A percentile compares a stretch with the other conserved stretches of the same genome.
These are phyloP conservation scores for Aplysia californica DNA, from an alignment of 1,140 invertebrate species.

Conservation along the genomic window DNA sequence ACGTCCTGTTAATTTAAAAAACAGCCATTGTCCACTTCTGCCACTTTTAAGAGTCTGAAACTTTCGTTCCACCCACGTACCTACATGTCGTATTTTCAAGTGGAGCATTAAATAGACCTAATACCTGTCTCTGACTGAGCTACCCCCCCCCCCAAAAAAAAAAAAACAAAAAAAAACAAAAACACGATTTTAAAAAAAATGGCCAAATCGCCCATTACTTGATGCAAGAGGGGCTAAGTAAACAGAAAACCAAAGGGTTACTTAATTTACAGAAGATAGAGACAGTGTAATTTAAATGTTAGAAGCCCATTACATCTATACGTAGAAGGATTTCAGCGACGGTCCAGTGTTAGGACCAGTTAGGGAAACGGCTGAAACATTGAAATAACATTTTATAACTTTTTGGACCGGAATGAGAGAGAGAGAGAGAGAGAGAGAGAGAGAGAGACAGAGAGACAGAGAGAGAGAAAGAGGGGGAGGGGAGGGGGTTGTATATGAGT, in stretches of 20 bases:
- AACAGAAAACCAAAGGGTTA: background rate
- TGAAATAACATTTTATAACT: background rate
- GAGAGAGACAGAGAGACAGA: slow-evolving; percentile 4
- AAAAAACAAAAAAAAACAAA: too few relatives aligned
- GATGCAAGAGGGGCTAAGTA: background rate
- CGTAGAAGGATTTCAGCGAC: background rate
- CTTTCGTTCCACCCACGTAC: too few relatives aligned
- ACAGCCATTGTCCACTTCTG: too few relatives aligned
- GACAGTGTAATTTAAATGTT: background rate
- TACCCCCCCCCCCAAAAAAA: too few relatives aligned
- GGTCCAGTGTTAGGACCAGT: background rate
- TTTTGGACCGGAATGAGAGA: background rate
- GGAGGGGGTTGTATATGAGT: background rate
- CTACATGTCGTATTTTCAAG: too few relatives aligned
- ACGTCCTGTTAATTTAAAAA: too few relatives aligned
- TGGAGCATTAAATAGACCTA: too few relatives aligned
- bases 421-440: background rate
- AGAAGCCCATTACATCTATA: background rate
- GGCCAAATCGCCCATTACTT: too few relatives aligned
- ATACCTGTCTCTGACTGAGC: too few relatives aligned
- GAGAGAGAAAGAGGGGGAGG: background rate
- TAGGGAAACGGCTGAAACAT: background rate
- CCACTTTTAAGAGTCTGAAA: too few relatives aligned
- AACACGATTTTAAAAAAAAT: too few relatives aligned
- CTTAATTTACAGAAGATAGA: background rate